A percentile compares a stretch with the other conserved stretches of the same genome.
Evolutionary conservation across 2,888 invertebrate species (phyloP).

Genomic region (Panorpa germanica): DNA sequence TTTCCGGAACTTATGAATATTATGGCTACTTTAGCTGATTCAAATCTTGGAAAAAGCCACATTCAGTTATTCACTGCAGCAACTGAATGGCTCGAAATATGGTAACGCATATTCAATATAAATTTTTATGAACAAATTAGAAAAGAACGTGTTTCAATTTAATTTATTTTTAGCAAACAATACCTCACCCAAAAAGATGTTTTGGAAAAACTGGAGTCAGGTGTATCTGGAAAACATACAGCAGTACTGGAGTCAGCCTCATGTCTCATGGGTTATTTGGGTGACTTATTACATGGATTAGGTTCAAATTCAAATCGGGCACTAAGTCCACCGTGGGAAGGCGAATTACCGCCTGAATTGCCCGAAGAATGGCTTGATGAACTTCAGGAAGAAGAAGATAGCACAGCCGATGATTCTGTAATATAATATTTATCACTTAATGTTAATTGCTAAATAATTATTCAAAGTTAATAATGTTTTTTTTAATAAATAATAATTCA

Average conservation of each 20-base stretch:
- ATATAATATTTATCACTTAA: conserved; percentile 16
- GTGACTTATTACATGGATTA: conserved; percentile 35
- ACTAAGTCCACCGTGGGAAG: conserved; percentile 61
- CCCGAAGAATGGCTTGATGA: conserved; percentile 81
- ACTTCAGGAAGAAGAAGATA: conserved; percentile 78
- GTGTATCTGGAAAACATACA: conserved; percentile 24
- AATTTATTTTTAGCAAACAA: conserved; percentile 25
- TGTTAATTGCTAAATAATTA: conserved; percentile 3
- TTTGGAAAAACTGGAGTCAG: conserved; percentile 30
- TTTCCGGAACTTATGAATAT: conserved; percentile 60
- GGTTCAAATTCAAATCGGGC: conserved; percentile 27
- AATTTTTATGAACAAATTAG: too few species aligned
- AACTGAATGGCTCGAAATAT: conserved; percentile 58
- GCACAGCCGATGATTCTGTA: conserved; percentile 77
- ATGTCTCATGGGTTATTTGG: conserved; percentile 66
- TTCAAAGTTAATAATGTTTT: conserved; percentile 1
- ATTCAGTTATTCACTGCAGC: conserved; percentile 61
- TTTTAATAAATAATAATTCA: not conserved
- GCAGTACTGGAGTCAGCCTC: conserved; percentile 58
- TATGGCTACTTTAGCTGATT: conserved; percentile 71
- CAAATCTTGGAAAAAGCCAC: conserved; percentile 66
- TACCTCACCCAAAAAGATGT: conserved; percentile 35
- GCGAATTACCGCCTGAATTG: conserved; percentile 50
- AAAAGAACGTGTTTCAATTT: too few species aligned
- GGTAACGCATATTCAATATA: too few species aligned